Conservation (phyloP, 2,113 vertebrate genomes). For the Dipodomys ordii region DNA sequence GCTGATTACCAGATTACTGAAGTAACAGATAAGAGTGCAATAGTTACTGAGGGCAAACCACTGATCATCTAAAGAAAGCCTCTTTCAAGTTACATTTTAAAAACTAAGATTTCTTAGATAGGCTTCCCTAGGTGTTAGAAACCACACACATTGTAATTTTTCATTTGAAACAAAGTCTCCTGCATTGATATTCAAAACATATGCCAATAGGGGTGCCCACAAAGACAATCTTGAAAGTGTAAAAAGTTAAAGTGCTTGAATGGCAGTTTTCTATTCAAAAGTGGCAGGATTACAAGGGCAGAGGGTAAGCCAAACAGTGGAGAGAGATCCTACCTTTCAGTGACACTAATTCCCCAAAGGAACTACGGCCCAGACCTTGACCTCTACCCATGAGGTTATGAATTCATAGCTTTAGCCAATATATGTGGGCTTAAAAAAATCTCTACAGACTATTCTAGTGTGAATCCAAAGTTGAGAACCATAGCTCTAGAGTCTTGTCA, state of each 20-base stretch:
- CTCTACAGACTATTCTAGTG: neutral
- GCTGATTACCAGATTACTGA: neutral
- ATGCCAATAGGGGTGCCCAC: neutral
- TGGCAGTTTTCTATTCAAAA: neutral
- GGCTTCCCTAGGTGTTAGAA: neutral
- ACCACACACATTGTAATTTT: neutral
- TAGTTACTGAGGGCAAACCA: neutral
- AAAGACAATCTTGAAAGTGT: neutral
- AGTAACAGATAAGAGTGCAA: neutral
- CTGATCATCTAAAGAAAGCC: neutral
- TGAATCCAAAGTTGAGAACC: neutral
- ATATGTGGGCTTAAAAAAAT: neutral
- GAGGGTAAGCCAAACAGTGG: neutral
- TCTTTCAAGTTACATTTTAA: neutral
- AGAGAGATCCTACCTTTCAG: neutral
- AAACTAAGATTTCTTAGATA: neutral
- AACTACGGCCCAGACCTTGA: neutral
- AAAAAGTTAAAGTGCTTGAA: neutral
- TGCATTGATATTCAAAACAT: neutral
- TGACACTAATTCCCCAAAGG: no score
- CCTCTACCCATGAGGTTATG: neutral
- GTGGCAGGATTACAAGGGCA: neutral
- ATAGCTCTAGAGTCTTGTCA: neutral
- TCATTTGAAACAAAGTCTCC: no score
- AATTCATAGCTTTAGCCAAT: neutral